These are phyloP conservation scores for Mirza zaza DNA, from an alignment of 2,113 vertebrate genomes.

Conservation along the genomic window DNA sequence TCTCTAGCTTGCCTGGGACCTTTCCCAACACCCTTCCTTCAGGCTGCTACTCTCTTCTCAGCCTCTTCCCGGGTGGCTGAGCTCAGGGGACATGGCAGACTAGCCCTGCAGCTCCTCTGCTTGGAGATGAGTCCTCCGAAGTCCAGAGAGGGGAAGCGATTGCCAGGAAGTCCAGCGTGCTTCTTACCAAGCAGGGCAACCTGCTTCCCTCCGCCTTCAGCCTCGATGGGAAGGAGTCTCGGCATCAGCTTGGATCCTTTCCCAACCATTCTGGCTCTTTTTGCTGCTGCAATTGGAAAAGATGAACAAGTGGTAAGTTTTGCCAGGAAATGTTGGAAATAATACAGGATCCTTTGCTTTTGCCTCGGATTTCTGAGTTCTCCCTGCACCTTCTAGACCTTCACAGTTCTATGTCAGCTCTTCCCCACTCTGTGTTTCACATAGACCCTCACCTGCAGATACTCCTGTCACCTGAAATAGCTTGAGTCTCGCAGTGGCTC, in stretches of 20 bases:
- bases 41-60: not conserved
- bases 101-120: not conserved
- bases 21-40: too few relatives aligned
- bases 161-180: not conserved
- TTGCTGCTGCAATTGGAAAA: not conserved
- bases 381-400: not conserved
- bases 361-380: not conserved
- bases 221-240: not conserved
- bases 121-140: not conserved
- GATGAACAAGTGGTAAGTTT: not conserved
- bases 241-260: not conserved
- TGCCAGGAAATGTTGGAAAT: not conserved
- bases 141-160: not conserved
- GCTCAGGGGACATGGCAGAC: not conserved
- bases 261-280: not conserved
- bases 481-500: not conserved
- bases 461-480: not conserved
- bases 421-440: rapidly evolving
- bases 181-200: not conserved
- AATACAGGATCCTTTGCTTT: not conserved
- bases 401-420: not conserved
- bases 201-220: not conserved
- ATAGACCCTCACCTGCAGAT: not conserved
- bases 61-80: not conserved
- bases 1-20: not conserved